phyloP scores from a whole-genome alignment of 2,797 vertebrate species.

The Chaunax sp. region DNA sequence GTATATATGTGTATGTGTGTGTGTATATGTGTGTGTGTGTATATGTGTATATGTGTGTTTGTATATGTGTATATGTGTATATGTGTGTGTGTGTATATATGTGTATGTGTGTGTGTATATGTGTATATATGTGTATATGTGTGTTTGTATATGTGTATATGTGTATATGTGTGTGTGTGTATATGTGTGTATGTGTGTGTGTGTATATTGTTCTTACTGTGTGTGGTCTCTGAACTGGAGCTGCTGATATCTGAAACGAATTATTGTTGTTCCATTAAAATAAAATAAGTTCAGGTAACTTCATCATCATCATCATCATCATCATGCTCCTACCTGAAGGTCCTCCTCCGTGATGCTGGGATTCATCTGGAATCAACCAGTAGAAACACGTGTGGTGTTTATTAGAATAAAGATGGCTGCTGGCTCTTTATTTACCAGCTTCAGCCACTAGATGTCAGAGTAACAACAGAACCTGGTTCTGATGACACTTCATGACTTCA shows the following conservation, averaged over 20 bases:
- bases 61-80: neutral
- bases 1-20: too few species aligned
- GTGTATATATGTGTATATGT: neutral
- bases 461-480: neutral
- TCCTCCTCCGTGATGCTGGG: conserved; percentile 58
- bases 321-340: conserved; percentile 62
- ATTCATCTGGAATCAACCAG: conserved; percentile 57
- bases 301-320: conserved; percentile 1
- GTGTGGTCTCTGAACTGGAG: conserved; percentile 73
- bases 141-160: too few species aligned
- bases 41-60: conserved; percentile 4
- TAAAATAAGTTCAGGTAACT: neutral
- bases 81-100: too few species aligned
- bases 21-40: too few species aligned
- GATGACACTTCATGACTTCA: too few species aligned
- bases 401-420: too few species aligned
- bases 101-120: neutral
- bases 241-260: conserved; percentile 72
- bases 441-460: conserved; percentile 62
- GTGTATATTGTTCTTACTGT: conserved; percentile 56
- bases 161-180: too few species aligned
- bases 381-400: too few species aligned
- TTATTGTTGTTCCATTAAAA: neutral
- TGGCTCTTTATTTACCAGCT: too few species aligned
- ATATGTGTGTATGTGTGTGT: too few species aligned